phyloP scores from a whole-genome alignment of 2,797 vertebrate species.

The Clamator glandarius region DNA sequence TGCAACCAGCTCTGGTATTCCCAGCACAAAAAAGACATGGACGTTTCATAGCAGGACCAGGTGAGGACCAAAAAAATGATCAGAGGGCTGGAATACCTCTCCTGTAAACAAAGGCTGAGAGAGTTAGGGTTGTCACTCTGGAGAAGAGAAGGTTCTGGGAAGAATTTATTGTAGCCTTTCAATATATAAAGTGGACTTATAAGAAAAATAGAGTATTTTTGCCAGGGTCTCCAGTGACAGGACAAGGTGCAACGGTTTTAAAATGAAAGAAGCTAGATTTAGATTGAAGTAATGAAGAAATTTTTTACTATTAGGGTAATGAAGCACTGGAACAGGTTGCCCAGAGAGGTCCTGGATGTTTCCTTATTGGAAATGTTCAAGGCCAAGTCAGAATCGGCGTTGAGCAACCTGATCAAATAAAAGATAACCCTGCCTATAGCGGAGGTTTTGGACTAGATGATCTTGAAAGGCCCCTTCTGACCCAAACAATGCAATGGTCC shows the following conservation, averaged over 20 bases:
- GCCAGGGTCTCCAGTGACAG: background rate
- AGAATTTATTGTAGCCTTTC: background rate
- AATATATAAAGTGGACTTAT: background rate
- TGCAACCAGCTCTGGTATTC: background rate
- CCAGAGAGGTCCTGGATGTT: background rate
- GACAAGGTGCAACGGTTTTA: background rate
- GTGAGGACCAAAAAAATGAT: background rate
- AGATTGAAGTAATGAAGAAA: background rate
- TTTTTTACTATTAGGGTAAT: background rate
- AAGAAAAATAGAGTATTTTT: background rate
- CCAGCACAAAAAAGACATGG: background rate
- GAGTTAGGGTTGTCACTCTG: background rate
- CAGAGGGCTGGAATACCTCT: background rate
- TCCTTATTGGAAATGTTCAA: background rate
- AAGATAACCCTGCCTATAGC: background rate
- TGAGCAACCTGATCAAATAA: background rate
- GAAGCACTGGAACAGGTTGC: background rate
- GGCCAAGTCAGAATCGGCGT: background rate
- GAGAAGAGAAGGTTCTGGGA: background rate
- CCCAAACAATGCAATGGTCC: background rate
- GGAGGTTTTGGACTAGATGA: background rate
- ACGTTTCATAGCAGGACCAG: accelerated
- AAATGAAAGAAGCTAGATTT: background rate
- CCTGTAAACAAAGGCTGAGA: background rate
- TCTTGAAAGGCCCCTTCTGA: background rate